Evolutionary conservation across 1,140 invertebrate species (phyloP), one percentile per base, ranked within the genome.

Genomic region (Brachionus rubens): DNA sequence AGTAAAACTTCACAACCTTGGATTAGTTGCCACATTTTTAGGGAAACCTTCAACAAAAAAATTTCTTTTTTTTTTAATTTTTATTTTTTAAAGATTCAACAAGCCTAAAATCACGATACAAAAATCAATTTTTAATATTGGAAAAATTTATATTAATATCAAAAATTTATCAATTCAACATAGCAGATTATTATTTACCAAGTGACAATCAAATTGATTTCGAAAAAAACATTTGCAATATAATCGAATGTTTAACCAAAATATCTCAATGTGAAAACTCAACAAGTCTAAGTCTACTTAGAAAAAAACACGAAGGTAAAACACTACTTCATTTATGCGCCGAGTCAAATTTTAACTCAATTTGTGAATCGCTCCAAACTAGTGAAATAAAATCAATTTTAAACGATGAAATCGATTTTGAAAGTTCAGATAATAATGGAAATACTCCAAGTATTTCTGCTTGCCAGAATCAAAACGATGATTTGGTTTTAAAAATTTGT

Each of bases 361-460:
- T 59, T 16, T 59, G 54, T 59, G 54, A 59, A 59, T 33, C 33
- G 19, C 36, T 59, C 7, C 33, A 59, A 59, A 59, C 54, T 33
- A n/a, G 36, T 59, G n/a, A 7, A 59, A 59, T 33, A 33, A 6
- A 16, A 3, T 33, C 14, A 6, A 16, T 59, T 59, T 40, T 59
- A 36, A 40, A 16, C 10, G 10, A n/a, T 7, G 54, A 59, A 9
- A 36, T 59, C 33, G 36, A 59, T n/a, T 36, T 59, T 16, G 30
- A n/a, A 6, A 36, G 16, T 33, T 33, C 26, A 36, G 54, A 59
- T 36, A 0, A 19, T 3, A 12, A 10, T 6, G 54, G 54, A 6
- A 36, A 59, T 59, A 59, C 54, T 16, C 54, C 54, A 7, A 33
- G 28, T 36, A 12, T 36, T 5, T 59, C 36, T 3, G 54, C 54